Percentiles rank a stretch among this genome's conserved stretches.
phyloP scores from a whole-genome alignment of 2,797 vertebrate genomes.

The Podarcis lilfordi region DNA sequence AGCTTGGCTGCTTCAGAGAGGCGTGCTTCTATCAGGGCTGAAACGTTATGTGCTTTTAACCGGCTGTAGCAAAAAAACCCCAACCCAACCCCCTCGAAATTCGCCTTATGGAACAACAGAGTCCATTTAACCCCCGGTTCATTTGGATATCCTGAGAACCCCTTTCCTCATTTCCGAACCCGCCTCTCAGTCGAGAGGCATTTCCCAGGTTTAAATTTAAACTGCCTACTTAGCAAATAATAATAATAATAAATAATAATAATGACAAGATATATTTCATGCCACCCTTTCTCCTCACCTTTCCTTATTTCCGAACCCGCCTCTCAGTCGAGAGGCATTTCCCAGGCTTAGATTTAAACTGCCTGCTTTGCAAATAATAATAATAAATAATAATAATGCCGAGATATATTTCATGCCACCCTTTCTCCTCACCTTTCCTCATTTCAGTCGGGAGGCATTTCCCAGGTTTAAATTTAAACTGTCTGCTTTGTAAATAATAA shows the following conservation, averaged over 20 bases:
- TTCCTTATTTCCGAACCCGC: background rate
- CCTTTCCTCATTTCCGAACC: background rate
- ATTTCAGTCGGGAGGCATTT: background rate
- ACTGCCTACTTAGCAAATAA: background rate
- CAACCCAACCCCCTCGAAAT: background rate
- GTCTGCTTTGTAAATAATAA: too few relatives aligned
- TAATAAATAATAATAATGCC: too few relatives aligned
- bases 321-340: background rate
- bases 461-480: too few relatives aligned
- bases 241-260: too few relatives aligned
- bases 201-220: background rate
- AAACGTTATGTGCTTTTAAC: conserved; percentile 19
- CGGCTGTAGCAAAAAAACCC: background rate
- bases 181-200: background rate
- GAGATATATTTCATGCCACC: background rate
- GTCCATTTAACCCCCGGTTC: background rate
- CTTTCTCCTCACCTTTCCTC: conserved; percentile 29
- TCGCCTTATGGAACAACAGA: background rate
- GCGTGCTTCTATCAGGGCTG: background rate
- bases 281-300: conserved; percentile 34
- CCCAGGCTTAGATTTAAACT: background rate
- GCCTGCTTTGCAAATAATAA: background rate
- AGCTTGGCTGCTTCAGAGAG: background rate
- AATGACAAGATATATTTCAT: background rate
- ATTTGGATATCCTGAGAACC: background rate